phyloP scores from a whole-genome alignment of 2,797 vertebrate genomes.

The Botia almorhae region DNA sequence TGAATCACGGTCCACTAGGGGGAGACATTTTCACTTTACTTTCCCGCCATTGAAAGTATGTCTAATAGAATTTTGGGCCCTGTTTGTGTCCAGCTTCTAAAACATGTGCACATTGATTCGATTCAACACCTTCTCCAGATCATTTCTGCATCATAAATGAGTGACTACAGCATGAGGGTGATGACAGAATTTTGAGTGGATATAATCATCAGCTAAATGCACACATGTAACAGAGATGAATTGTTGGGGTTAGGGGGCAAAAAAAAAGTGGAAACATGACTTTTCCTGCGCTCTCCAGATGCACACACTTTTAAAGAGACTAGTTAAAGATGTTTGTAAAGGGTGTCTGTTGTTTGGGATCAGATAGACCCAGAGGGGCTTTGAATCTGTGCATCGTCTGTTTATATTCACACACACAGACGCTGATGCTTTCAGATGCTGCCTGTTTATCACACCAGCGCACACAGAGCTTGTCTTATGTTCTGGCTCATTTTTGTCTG shows the following conservation, averaged over 20 bases:
- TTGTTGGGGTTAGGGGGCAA: too few species aligned
- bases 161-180: too few species aligned
- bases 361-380: slow-evolving; percentile 14
- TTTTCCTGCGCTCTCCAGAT: too few species aligned
- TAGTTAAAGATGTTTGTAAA: too few species aligned
- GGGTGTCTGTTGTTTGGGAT: neutral
- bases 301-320: too few species aligned
- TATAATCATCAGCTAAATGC: too few species aligned
- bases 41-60: neutral
- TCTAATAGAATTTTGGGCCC: neutral
- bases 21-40: slow-evolving; percentile 65
- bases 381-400: slow-evolving; percentile 26
- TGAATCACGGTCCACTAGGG: slow-evolving; percentile 64
- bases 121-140: slow-evolving; percentile 7
- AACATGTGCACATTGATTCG: neutral
- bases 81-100: neutral
- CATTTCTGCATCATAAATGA: too few species aligned
- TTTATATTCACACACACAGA: slow-evolving; percentile 1
- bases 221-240: too few species aligned
- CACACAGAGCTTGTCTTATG: slow-evolving; percentile 63
- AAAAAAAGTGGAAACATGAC: too few species aligned
- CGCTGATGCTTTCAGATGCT: slow-evolving; percentile 17
- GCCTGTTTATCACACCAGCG: slow-evolving; percentile 32
- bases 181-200: too few species aligned
- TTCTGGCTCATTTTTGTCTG: slow-evolving; percentile 5